Percentiles rank a stretch among this genome's conserved stretches.
phyloP scores from a whole-genome alignment of 1,140 invertebrate genomes.

The Saxidomus purpurata region DNA sequence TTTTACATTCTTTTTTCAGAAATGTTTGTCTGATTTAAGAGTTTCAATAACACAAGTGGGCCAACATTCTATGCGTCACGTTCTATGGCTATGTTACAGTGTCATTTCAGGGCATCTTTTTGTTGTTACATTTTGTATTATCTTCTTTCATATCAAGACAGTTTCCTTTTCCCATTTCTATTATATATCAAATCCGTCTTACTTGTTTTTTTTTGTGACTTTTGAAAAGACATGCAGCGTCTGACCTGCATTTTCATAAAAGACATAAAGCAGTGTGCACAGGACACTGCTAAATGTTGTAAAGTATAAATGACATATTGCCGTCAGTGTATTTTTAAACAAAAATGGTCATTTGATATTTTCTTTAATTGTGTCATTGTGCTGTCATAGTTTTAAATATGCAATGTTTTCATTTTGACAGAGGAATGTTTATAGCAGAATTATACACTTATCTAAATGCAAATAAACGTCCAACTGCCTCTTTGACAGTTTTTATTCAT shows the following conservation, averaged over 20 bases:
- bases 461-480: not conserved
- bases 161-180: too few relatives aligned
- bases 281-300: not conserved
- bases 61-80: too few relatives aligned
- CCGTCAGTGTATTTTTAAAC: not conserved
- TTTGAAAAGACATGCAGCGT: too few relatives aligned
- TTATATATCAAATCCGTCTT: too few relatives aligned
- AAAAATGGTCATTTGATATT: not conserved
- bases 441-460: not conserved
- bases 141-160: too few relatives aligned
- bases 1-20: too few relatives aligned
- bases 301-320: not conserved
- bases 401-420: not conserved
- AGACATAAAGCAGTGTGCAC: not conserved
- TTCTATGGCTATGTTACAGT: too few relatives aligned
- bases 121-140: too few relatives aligned
- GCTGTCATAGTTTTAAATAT: not conserved
- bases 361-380: not conserved
- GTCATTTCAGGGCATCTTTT: too few relatives aligned
- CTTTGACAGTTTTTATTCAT: not conserved
- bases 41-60: too few relatives aligned
- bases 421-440: not conserved
- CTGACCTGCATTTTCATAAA: not conserved
- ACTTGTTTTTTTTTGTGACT: too few relatives aligned
- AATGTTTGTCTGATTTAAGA: too few relatives aligned